These are phyloP conservation scores for Pteropus alecto DNA, from an alignment of 2,113 vertebrate species.

Conservation along the genomic window DNA sequence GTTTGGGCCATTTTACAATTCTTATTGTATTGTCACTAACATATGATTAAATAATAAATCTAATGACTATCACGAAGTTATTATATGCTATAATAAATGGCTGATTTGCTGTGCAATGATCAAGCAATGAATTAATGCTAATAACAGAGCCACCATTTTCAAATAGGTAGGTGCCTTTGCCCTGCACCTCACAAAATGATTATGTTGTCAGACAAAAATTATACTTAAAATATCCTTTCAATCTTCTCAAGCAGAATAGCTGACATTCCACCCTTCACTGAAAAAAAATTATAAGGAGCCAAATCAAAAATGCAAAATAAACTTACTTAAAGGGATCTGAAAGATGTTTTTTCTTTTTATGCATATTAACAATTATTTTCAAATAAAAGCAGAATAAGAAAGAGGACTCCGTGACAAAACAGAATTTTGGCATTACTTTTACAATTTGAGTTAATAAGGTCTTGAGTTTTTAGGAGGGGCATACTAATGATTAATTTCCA, in stretches of 20 bases:
- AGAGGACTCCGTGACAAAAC: background rate
- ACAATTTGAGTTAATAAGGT: background rate
- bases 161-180: background rate
- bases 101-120: background rate
- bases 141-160: background rate
- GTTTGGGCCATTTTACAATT: background rate
- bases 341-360: background rate
- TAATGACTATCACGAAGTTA: background rate
- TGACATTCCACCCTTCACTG: background rate
- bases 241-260: background rate
- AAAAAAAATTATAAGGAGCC: background rate
- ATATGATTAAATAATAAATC: constrained; percentile 1
- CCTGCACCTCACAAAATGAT: background rate
- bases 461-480: background rate
- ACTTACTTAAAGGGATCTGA: background rate
- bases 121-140: background rate
- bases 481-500: background rate
- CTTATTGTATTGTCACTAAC: background rate
- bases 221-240: background rate
- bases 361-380: background rate
- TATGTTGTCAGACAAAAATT: background rate
- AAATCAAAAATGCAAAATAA: background rate
- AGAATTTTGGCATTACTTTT: background rate
- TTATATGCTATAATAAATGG: background rate
- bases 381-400: background rate